Base-by-base conservation (phyloP, 2,888 invertebrate species). In the Macropis europaea region DNA sequence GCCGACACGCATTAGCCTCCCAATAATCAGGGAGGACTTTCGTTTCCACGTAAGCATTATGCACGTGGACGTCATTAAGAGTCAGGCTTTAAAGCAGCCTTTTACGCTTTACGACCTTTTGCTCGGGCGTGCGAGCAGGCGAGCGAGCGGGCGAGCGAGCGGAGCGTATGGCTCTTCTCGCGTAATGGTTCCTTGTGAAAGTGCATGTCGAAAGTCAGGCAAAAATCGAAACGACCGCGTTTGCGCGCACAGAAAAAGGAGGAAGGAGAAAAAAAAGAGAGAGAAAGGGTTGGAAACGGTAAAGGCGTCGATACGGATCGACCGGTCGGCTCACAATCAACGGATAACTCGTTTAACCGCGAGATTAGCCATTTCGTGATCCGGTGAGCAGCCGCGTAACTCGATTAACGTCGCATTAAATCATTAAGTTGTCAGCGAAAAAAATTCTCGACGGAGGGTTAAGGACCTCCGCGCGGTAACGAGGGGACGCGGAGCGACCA, bases 101-200 rank as follows among this genome's bases (percentile, higher is more conserved):
- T 87, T 87, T 84, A 87, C 84, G 82, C 82, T 87, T 87, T 87
- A 87, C 84, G 86, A 86, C 78, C 83, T 84, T 83, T 76, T 77
- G 84, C 82, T n/a, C 81, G 82, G 74, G 59, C 56, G 53, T 36
- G 62, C 60, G n/a, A n/a, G n/a, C n/a, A n/a, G n/a, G n/a, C n/a
- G n/a, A n/a, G n/a, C n/a, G n/a, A n/a, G n/a, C n/a, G n/a, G n/a
- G n/a, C n/a, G n/a, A n/a, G n/a, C n/a, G n/a, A 24, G 17, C 53
- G 43, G 60, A 69, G 60, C 67, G 56, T 62, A 56, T 50, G 64
- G 60, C 71, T 66, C 67, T 52, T 34, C 69, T 32, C 53, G 70
- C 52, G 62, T 73, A 79, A 79, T 78, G 76, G 73, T 78, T 68
- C 68, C 66, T 66, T 42, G 68, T 64, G 69, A 68, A 75, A 57